phyloP scores from a whole-genome alignment of 2,113 vertebrate species.

The Tachuris rubrigastra region DNA sequence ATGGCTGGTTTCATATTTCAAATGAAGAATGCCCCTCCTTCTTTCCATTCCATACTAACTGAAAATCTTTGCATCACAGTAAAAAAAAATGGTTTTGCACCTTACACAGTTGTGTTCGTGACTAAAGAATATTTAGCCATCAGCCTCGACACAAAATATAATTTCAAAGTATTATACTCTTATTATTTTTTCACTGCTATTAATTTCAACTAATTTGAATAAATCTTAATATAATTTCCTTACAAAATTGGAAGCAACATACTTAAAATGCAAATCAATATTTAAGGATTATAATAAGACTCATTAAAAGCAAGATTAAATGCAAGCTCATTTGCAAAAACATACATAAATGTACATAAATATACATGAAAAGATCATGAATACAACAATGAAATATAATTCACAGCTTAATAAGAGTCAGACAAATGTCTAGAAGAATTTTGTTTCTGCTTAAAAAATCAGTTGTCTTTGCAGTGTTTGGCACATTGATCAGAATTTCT shows the following conservation, averaged over 20 bases:
- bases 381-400: constrained; percentile 28
- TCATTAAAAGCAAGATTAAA: constrained; percentile 60
- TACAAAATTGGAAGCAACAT: constrained; percentile 15
- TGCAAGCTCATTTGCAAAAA: constrained; percentile 23
- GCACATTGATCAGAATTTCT: constrained; percentile 70
- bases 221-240: constrained; percentile 27
- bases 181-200: not conserved
- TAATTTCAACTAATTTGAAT: constrained; percentile 45
- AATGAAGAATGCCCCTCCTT: not conserved
- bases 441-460: constrained; percentile 4
- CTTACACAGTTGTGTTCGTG: not conserved
- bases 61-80: not conserved
- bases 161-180: not conserved
- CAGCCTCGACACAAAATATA: not conserved
- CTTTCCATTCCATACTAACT: not conserved
- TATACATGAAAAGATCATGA: constrained; percentile 33
- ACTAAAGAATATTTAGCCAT: not conserved
- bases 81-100: not conserved
- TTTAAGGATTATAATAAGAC: constrained; percentile 20
- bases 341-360: not conserved
- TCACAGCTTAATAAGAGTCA: constrained; percentile 70
- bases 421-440: not conserved
- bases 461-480: not conserved
- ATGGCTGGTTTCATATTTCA: not conserved
- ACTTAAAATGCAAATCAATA: constrained; percentile 32